These are phyloP conservation scores for Drosophila percnosoma DNA, from an alignment of 2,888 invertebrate species.

Conservation along the genomic window DNA sequence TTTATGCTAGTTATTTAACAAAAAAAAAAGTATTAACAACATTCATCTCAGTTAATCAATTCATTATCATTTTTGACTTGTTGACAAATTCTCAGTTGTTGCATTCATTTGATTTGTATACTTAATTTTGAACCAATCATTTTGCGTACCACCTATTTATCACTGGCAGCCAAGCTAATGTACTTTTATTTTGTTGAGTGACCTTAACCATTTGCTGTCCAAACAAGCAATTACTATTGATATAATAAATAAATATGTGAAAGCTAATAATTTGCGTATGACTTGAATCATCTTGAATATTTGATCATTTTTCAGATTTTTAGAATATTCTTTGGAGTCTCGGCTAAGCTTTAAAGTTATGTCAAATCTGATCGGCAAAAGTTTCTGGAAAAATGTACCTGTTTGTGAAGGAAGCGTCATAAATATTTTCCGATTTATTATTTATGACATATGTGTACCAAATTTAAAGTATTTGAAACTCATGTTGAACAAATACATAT, in stretches of 20 bases:
- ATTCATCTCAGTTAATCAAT: conserved; percentile 30
- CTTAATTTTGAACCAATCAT: conserved; percentile 6
- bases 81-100: conserved; percentile 23
- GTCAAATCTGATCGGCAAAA: neutral
- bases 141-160: conserved; percentile 11
- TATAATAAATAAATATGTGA: conserved; percentile 48
- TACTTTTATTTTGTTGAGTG: conserved; percentile 17
- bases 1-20: conserved; percentile 36
- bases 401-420: neutral
- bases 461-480: neutral
- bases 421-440: neutral
- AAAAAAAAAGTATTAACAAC: conserved; percentile 44
- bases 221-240: conserved; percentile 39
- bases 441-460: neutral
- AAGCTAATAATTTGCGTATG: neutral
- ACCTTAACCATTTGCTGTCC: conserved; percentile 17
- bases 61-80: conserved; percentile 1
- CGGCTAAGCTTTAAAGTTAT: no score
- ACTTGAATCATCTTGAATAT: neutral
- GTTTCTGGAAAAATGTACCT: neutral
- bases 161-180: conserved; percentile 28
- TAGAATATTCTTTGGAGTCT: neutral
- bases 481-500: neutral
- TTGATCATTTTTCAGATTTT: neutral
- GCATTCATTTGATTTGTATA: conserved; percentile 9